Conservation (phyloP, 2,888 invertebrate species). For the Omphaloscelis lunosa region DNA sequence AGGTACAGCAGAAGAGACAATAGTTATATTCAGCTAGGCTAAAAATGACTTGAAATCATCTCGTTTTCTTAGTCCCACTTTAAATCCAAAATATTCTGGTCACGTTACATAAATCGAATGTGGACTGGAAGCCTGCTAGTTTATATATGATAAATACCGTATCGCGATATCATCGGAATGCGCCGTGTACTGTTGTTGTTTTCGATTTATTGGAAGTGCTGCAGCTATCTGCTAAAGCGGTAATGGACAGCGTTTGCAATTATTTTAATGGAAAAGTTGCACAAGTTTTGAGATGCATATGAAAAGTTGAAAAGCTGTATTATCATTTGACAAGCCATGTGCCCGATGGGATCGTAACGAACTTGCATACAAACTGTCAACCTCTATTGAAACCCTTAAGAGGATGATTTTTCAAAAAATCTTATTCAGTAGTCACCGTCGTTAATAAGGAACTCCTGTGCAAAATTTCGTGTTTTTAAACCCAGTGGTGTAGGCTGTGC, state of each 20-base stretch:
- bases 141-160: slow-evolving; percentile 80
- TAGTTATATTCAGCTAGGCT: neutral
- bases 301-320: neutral
- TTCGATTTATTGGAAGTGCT: slow-evolving; percentile 73
- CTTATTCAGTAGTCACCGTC: neutral
- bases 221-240: slow-evolving; percentile 68
- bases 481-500: neutral
- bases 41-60: neutral
- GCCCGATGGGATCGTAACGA: neutral
- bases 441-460: neutral
- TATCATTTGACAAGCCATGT: neutral
- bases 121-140: slow-evolving; percentile 66
- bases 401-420: neutral
- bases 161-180: slow-evolving; percentile 77
- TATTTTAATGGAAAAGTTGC: slow-evolving; percentile 6
- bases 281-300: neutral
- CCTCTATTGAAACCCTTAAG: neutral
- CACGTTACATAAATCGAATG: slow-evolving; percentile 70
- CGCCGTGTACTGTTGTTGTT: slow-evolving; percentile 70
- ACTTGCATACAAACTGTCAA: neutral
- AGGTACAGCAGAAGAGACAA: neutral
- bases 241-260: slow-evolving; percentile 67
- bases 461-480: neutral
- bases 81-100: slow-evolving; percentile 51
- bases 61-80: slow-evolving; percentile 26